phyloP scores from a whole-genome alignment of 2,797 vertebrate species.

The Bucorvus abyssinicus region DNA sequence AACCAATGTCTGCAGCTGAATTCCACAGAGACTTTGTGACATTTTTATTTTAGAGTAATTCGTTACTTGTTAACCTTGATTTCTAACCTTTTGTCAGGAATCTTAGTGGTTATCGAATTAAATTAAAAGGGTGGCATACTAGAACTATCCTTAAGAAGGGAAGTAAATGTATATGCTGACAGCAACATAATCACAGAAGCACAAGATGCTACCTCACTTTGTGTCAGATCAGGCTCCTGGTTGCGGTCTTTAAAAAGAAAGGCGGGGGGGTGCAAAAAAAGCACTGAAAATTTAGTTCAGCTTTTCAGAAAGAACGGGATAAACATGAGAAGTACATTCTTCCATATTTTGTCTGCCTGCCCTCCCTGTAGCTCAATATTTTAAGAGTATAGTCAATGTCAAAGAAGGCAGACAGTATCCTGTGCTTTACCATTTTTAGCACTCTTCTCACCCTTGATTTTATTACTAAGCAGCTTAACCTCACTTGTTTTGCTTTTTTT shows the following conservation, averaged over 20 bases:
- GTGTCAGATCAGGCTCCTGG: not conserved
- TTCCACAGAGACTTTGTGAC: constrained; percentile 35
- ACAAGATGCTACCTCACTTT: not conserved
- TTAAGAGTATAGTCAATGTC: not conserved
- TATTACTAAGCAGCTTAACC: not conserved
- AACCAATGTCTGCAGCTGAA: constrained; percentile 39
- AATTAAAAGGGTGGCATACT: not conserved
- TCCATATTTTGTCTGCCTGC: not conserved
- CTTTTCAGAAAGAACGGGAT: not conserved
- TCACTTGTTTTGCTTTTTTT: not conserved
- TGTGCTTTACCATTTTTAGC: not conserved
- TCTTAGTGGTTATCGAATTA: constrained; percentile 39
- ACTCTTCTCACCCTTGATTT: not conserved
- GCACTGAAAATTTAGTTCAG: not conserved
- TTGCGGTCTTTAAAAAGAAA: not conserved
- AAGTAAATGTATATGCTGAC: not conserved
- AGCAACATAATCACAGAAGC: not conserved
- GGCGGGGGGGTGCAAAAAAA: not conserved
- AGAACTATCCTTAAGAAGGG: not conserved
- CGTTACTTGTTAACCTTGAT: constrained; percentile 61
- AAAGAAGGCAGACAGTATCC: not conserved
- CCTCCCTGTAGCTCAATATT: not conserved
- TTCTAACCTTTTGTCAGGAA: constrained; percentile 43
- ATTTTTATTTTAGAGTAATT: constrained; percentile 65
- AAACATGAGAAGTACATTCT: not conserved